phyloP scores from a whole-genome alignment of 2,797 vertebrate species.

The Acipenser oxyrinchus region DNA sequence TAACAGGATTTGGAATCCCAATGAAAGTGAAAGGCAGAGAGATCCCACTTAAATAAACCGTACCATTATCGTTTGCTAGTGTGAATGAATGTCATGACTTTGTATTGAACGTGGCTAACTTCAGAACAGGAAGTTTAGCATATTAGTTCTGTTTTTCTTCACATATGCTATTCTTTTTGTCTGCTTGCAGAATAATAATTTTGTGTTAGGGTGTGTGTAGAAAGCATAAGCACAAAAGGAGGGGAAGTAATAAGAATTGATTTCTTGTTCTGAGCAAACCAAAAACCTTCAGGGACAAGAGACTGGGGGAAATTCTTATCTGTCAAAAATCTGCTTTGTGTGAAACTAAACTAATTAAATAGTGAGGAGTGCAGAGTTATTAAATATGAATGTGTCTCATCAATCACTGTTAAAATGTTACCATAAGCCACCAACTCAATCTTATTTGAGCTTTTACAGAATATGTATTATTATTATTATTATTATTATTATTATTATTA shows the following conservation, averaged over 20 bases:
- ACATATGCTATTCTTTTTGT: too few species aligned
- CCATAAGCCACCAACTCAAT: neutral
- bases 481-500: too few species aligned
- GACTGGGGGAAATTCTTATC: neutral
- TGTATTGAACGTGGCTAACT: too few species aligned
- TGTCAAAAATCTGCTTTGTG: neutral
- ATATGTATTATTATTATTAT: neutral
- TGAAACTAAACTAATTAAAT: neutral
- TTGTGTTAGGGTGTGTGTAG: neutral
- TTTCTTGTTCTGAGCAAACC: neutral
- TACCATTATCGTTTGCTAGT: too few species aligned
- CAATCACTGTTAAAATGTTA: slow-evolving; percentile 1
- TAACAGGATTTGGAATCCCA: too few species aligned
- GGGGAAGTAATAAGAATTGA: neutral
- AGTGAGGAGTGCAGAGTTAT: neutral
- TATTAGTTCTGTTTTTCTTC: too few species aligned
- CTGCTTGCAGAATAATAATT: too few species aligned
- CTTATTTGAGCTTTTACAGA: neutral
- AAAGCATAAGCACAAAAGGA: neutral
- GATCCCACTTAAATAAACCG: too few species aligned
- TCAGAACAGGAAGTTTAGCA: too few species aligned
- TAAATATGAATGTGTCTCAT: neutral
- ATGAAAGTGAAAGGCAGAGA: too few species aligned
- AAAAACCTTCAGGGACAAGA: neutral
- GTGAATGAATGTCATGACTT: too few species aligned